phyloP scores from a whole-genome alignment of 1,140 invertebrate species.

The Drosophila insularis region DNA sequence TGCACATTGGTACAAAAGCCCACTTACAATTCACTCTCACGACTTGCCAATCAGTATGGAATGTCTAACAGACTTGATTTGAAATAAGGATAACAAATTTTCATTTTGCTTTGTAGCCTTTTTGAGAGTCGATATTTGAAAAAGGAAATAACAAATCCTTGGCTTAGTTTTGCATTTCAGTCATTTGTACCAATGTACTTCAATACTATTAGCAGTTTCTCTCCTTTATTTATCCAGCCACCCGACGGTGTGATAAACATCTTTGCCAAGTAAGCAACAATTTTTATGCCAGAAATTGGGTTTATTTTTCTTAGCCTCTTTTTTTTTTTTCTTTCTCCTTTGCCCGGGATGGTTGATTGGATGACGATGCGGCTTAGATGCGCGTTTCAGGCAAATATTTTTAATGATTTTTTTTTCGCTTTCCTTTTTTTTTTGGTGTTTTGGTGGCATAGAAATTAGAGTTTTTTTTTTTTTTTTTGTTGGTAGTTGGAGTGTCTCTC shows the following conservation, averaged over 20 bases:
- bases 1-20: conserved; percentile 32
- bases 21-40: neutral
- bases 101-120: neutral
- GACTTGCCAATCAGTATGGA: neutral
- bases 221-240: conserved; percentile 36
- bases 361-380: conserved; percentile 72
- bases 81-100: neutral
- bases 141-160: neutral
- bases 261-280: conserved; percentile 82
- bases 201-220: conserved; percentile 4
- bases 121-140: neutral
- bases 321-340: conserved; percentile 24
- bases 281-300: conserved; percentile 81
- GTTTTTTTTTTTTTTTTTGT: neutral
- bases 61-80: neutral
- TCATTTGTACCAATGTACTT: conserved; percentile 8
- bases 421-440: conserved; percentile 45
- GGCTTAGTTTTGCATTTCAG: conserved; percentile 4
- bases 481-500: conserved; percentile 41
- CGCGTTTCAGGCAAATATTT: conserved; percentile 74
- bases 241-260: conserved; percentile 75
- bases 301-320: conserved; percentile 26
- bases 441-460: conserved; percentile 2
- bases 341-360: conserved; percentile 64
- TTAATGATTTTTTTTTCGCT: conserved; percentile 66